Base-by-base conservation (phyloP, 1,140 invertebrate genomes). In the Hylaeus volcanicus region DNA sequence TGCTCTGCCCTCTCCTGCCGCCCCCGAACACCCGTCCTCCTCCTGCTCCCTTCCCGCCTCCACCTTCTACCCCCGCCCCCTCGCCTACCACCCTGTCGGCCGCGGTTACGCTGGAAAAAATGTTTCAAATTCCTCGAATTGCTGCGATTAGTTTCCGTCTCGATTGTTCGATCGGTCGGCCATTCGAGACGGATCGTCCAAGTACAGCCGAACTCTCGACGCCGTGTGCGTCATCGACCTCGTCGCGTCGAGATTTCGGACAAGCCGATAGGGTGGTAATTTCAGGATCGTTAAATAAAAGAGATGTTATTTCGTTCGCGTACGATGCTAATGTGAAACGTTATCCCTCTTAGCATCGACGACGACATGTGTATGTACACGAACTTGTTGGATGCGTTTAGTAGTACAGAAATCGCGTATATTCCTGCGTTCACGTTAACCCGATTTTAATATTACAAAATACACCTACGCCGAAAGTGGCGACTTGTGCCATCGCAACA, bases 41-140 rank as follows among this genome's bases (percentile, higher is more conserved):
- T 14, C 51, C 53, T 51, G 12, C 53, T 14, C 48, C 72, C 11
- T 8, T 51, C 5, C 64, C 55, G 8, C 11, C 39, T 15, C 63
- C 41, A 15, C 26, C 12, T 5, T 5, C 37, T 9, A 37, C 51
- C 5, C 43, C 60, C 66, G 11, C 6, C 64, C 5, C 12, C 73
- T 55, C 79, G 41, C 48, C 14, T 45, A 43, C 72, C 60, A 65
- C 5, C 39, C 58, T 15, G 60, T 26, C 65, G 26, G 45, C 66
- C 65, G 74, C 60, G 72, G 79, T 71, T 64, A 61, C 75, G 75
- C 53, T 79, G 45, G 48, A 80, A 82, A 86, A 86, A 86, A 86
- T 86, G 85, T 86, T 86, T 86, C 85, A 73, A 86, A 86, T 86
- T 86, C 76, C 85, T 86, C 85, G 85, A 86, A 83, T 83, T 72